A percentile compares a stretch with the other conserved stretches of the same genome.
phyloP scores from a whole-genome alignment of 2,113 vertebrate species.

The human region GRCh38 chr14:56543501-56544000 shows the following conservation, averaged over 20 bases:
- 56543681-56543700: conserved; percentile 97
- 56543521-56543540: conserved; percentile 87
- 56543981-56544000: conserved; percentile 78
- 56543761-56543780: conserved; percentile 88
- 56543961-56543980: conserved; percentile 84
- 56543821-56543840: conserved; percentile 84
- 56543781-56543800: conserved; percentile 90
- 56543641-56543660: conserved; percentile 99
- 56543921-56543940: conserved; percentile 84
- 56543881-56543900: conserved; percentile 81
- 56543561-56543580: conserved; percentile 88
- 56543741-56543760: conserved; percentile 87
- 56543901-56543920: conserved; percentile 72
- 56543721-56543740: conserved; percentile 90
- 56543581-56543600: conserved; percentile 93
- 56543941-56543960: conserved; percentile 86
- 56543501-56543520: conserved; percentile 80
- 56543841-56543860: conserved; percentile 78
- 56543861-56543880: conserved; percentile 83
- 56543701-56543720: conserved; percentile 88
- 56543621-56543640: conserved; percentile 99
- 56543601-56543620: conserved; percentile 98
- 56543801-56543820: conserved; percentile 87
- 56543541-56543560: conserved; percentile 92
- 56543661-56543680: conserved; percentile 99